phyloP scores from a whole-genome alignment of 92 coral and sea anemone genomes.

The Porites rus region DNA sequence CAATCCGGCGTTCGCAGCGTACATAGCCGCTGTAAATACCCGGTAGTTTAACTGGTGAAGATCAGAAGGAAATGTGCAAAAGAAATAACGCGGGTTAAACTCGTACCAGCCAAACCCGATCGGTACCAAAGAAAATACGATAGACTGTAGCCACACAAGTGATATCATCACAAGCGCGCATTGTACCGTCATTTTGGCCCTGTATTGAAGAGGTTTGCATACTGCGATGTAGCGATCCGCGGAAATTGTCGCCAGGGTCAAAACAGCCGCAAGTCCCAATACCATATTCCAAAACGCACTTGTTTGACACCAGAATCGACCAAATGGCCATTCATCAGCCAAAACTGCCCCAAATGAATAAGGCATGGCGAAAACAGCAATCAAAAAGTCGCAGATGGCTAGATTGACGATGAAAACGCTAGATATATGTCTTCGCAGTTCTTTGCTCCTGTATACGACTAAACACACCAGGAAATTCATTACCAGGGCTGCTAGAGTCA shows the following conservation, averaged over 20 bases:
- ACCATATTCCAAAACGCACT: slow-evolving; percentile 93
- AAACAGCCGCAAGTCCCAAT: slow-evolving; percentile 85
- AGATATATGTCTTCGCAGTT: slow-evolving; percentile 87
- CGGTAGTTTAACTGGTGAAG: slow-evolving; percentile 62
- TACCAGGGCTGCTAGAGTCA: slow-evolving; percentile 86
- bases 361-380: slow-evolving; percentile 97
- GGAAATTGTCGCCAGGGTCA: slow-evolving; percentile 90
- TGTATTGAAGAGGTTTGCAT: slow-evolving; percentile 90
- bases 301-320: slow-evolving; percentile 83
- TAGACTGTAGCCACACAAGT: slow-evolving; percentile 89
- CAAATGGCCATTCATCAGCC: slow-evolving; percentile 85
- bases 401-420: slow-evolving; percentile 96
- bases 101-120: slow-evolving; percentile 85
- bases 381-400: slow-evolving; percentile 94
- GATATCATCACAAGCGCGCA: slow-evolving; percentile 84
- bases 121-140: slow-evolving; percentile 82
- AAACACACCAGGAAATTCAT: slow-evolving; percentile 95
- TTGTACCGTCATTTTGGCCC: slow-evolving; percentile 97
- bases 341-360: slow-evolving; percentile 90
- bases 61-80: slow-evolving; percentile 90
- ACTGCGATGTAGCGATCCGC: slow-evolving; percentile 97
- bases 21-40: slow-evolving; percentile 78
- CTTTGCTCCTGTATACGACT: slow-evolving; percentile 95
- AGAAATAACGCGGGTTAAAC: slow-evolving; percentile 76
- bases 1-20: slow-evolving; percentile 82